A percentile compares a stretch with the other conserved stretches of the same genome.
These are phyloP conservation scores for Diaphora mendica DNA, from an alignment of 2,888 invertebrate genomes.

Conservation along the genomic window DNA sequence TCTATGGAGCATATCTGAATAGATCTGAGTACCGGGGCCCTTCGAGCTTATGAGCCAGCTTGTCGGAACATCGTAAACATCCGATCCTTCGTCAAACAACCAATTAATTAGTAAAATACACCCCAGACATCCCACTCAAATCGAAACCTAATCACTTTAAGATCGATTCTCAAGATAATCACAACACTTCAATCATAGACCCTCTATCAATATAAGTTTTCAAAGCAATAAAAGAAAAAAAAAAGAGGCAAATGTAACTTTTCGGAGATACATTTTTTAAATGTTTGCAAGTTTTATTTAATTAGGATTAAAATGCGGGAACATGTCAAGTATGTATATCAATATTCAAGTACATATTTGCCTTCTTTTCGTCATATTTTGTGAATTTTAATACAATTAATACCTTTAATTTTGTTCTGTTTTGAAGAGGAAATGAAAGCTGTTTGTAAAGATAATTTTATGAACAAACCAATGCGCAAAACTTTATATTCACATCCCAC, in stretches of 20 bases:
- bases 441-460: constrained; percentile 23
- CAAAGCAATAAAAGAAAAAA: not conserved
- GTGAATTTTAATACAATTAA: no score
- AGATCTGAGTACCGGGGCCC: constrained; percentile 23
- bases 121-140: constrained; percentile 35
- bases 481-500: constrained; percentile 55
- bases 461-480: constrained; percentile 61
- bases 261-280: constrained; percentile 13
- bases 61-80: constrained; percentile 47
- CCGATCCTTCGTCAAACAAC: constrained; percentile 52
- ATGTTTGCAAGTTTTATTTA: constrained; percentile 21
- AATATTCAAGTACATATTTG: constrained; percentile 18
- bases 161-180: constrained; percentile 28
- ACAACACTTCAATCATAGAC: constrained; percentile 6
- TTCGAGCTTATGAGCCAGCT: constrained; percentile 30
- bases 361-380: constrained; percentile 10
- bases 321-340: constrained; percentile 30
- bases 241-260: constrained; percentile 12
- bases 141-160: constrained; percentile 31
- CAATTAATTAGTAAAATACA: constrained; percentile 59
- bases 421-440: constrained; percentile 35
- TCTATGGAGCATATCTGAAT: constrained; percentile 23
- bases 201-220: not conserved
- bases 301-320: constrained; percentile 25
- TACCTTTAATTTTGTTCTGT: not conserved